Percentiles rank a stretch among this genome's conserved stretches.
phyloP scores from a whole-genome alignment of 1,140 invertebrate genomes.

The Belonocnema kinseyi region DNA sequence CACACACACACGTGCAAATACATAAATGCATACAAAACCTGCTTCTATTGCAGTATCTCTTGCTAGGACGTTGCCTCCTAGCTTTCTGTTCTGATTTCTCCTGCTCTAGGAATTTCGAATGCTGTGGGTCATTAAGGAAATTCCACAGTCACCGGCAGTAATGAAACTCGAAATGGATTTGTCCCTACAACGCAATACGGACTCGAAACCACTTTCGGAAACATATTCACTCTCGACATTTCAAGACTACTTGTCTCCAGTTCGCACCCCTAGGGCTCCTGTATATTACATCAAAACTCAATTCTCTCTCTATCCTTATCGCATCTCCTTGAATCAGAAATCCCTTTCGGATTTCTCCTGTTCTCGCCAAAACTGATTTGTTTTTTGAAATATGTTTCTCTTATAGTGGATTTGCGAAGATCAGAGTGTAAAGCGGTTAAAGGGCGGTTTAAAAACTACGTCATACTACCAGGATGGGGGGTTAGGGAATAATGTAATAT shows the following conservation, averaged over 20 bases:
- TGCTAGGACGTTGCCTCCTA: background rate
- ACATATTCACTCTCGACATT: slow-evolving; percentile 56
- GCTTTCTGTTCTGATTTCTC: slow-evolving; percentile 28
- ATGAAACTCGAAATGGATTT: slow-evolving; percentile 62
- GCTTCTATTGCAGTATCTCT: background rate
- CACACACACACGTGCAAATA: background rate
- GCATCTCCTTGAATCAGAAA: slow-evolving; percentile 29
- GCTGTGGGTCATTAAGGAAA: slow-evolving; percentile 58
- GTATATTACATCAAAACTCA: slow-evolving; percentile 41
- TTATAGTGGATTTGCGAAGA: background rate
- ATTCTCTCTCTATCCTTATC: slow-evolving; percentile 18
- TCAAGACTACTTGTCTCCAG: slow-evolving; percentile 44
- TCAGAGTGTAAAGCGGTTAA: too few relatives aligned
- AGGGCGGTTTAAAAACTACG: too few relatives aligned
- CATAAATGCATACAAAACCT: background rate
- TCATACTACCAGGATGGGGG: too few relatives aligned
- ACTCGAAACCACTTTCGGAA: slow-evolving; percentile 54
- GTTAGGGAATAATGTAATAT: too few relatives aligned
- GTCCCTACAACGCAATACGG: slow-evolving; percentile 59
- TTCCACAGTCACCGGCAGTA: slow-evolving; percentile 56
- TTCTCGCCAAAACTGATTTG: background rate
- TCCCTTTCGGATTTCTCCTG: background rate
- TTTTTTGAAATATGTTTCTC: background rate
- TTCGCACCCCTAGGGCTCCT: slow-evolving; percentile 6
- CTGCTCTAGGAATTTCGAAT: slow-evolving; percentile 22